Conservation (phyloP, 1,140 invertebrate species). For the Pseudomyrmex concolor region DNA sequence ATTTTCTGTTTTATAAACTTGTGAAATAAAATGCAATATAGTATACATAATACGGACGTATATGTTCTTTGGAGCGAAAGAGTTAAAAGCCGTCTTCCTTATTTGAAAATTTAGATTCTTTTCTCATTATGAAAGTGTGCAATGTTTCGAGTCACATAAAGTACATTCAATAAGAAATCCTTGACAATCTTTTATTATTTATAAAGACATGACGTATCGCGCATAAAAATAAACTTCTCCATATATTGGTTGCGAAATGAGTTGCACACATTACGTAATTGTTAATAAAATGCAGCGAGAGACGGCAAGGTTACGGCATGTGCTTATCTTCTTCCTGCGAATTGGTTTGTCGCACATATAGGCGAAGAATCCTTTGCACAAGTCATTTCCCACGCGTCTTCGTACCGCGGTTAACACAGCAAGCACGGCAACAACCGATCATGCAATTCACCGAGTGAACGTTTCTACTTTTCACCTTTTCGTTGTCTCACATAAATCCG, state of each 20-base stretch:
- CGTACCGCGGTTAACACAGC: neutral
- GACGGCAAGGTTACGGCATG: conserved; percentile 40
- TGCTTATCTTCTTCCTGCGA: conserved; percentile 14
- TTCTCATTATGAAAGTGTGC: no score
- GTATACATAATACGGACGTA: no score
- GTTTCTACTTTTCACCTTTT: conserved; percentile 40
- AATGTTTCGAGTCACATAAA: no score
- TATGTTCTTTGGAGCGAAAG: no score
- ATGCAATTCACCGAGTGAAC: conserved; percentile 9
- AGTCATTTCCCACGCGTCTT: conserved; percentile 48
- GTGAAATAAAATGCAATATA: no score
- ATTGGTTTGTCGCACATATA: neutral
- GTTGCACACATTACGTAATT: neutral
- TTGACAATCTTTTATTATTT: neutral
- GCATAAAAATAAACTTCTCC: neutral
- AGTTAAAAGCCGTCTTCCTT: no score
- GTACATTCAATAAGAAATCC: no score
- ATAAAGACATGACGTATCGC: neutral
- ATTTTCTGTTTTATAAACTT: no score
- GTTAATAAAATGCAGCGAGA: conserved; percentile 11
- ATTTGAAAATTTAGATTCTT: no score
- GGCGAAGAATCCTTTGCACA: conserved; percentile 27
- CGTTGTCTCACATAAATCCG: neutral
- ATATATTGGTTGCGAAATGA: neutral
- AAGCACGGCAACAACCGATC: conserved; percentile 9